phyloP scores from a whole-genome alignment of 2,113 vertebrate species.

The Argyrosomus japonicus region DNA sequence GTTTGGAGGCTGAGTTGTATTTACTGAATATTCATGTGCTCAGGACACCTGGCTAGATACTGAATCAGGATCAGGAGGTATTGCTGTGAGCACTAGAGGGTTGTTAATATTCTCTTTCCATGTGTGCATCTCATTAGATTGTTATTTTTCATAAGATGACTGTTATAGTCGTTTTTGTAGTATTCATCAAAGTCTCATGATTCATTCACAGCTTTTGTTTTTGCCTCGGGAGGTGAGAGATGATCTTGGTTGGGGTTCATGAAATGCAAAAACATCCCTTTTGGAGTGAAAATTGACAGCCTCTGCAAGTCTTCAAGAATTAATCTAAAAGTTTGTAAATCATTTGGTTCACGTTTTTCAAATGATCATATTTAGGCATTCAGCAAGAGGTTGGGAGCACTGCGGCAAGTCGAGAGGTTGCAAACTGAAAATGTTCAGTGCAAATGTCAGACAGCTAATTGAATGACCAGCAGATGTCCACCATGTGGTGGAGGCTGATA shows the following conservation, averaged over 20 bases:
- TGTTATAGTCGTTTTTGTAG: not conserved
- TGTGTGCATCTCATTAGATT: constrained; percentile 1
- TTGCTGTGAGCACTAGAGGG: not conserved
- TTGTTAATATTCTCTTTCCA: not conserved
- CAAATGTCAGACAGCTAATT: not conserved
- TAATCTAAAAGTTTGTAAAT: not conserved
- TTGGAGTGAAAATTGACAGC: not conserved
- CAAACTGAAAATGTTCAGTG: not conserved
- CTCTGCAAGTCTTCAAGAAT: not conserved
- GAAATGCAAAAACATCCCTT: constrained; percentile 11
- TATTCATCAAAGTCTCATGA: not conserved
- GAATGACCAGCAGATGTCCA: not conserved
- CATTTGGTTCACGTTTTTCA: not conserved
- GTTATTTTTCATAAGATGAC: not conserved
- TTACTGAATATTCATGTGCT: constrained; percentile 20
- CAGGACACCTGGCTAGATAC: not conserved
- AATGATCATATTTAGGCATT: not conserved
- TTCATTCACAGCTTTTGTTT: not conserved
- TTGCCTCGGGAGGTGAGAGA: not conserved
- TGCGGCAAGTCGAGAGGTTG: not conserved
- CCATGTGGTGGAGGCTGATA: not conserved
- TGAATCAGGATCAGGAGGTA: not conserved
- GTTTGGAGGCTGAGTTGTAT: constrained; percentile 15
- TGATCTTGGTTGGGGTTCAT: not conserved
- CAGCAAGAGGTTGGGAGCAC: not conserved